Percentiles rank a stretch among this genome's conserved stretches.
Conservation (phyloP, 2,888 invertebrate species). For the Diaphora mendica region DNA sequence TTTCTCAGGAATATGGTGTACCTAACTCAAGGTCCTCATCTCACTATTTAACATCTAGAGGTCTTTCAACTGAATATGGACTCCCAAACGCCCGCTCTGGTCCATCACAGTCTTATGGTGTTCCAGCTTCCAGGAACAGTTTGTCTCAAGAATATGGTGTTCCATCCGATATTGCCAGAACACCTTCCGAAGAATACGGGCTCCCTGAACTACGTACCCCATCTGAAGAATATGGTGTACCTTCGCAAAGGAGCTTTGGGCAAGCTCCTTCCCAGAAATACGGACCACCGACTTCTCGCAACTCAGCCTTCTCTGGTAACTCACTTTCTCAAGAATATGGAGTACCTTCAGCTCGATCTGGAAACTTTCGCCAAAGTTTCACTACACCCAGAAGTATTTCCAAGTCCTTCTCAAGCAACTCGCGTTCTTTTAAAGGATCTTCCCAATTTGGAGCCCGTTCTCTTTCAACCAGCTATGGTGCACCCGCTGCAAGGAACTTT, state of each 20-base stretch:
- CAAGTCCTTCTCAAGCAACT: conserved; percentile 54
- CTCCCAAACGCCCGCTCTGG: conserved; percentile 51
- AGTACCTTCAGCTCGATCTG: conserved; percentile 56
- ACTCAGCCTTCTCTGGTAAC: conserved; percentile 42
- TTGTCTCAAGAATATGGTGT: conserved; percentile 51
- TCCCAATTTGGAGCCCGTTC: conserved; percentile 57
- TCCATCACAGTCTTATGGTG: conserved; percentile 45
- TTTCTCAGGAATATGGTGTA: conserved; percentile 58
- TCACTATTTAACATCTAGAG: conserved; percentile 28
- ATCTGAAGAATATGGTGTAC: conserved; percentile 63
- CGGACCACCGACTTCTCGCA: conserved; percentile 55
- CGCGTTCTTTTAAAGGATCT: conserved; percentile 22
- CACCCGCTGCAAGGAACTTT: conserved; percentile 38
- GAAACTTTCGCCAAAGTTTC: conserved; percentile 57
- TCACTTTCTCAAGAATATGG: conserved; percentile 63
- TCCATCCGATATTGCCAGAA: conserved; percentile 50
- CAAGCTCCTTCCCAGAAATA: conserved; percentile 57
- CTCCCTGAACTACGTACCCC: conserved; percentile 58
- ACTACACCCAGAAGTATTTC: conserved; percentile 60
- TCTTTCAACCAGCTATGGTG: conserved; percentile 32
- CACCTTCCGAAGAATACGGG: conserved; percentile 57
- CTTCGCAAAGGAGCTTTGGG: conserved; percentile 55
- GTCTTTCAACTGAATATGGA: conserved; percentile 58
- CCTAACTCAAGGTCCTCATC: conserved; percentile 46
- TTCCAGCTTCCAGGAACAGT: conserved; percentile 26